Evolutionary conservation across 1,140 invertebrate genomes (phyloP).

Genomic region (Drosophila nebulosa): DNA sequence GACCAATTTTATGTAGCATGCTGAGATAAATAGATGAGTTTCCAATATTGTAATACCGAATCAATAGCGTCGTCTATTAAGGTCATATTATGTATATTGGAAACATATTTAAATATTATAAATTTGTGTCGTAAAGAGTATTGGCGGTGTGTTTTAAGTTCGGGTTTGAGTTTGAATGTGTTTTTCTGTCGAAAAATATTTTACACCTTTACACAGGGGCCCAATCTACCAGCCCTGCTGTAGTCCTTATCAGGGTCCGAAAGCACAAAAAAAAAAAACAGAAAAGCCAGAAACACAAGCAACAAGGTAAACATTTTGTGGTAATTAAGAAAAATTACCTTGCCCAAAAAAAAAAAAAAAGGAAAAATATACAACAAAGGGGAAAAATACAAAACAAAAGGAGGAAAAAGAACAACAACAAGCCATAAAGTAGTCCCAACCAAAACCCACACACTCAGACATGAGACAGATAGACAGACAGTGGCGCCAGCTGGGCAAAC

Average conservation of each 20-base stretch:
- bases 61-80: too few species aligned
- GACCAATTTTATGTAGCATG: too few species aligned
- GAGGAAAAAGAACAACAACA: constrained; percentile 25
- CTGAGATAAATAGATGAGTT: too few species aligned
- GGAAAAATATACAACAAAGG: constrained; percentile 27
- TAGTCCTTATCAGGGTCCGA: constrained; percentile 51
- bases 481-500: constrained; percentile 41
- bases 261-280: constrained; percentile 40
- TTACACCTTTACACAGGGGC: constrained; percentile 64
- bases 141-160: background rate
- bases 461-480: constrained; percentile 25
- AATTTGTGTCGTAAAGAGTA: background rate
- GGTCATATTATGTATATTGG: too few species aligned
- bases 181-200: constrained; percentile 58
- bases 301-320: constrained; percentile 77
- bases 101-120: too few species aligned
- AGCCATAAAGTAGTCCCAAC: constrained; percentile 60
- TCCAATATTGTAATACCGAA: too few species aligned
- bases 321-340: constrained; percentile 80
- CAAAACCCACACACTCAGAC: constrained; percentile 35
- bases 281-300: constrained; percentile 48
- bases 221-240: constrained; percentile 53
- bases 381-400: constrained; percentile 28
- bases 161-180: constrained; percentile 3
- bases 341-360: constrained; percentile 39